A percentile compares a stretch with the other conserved stretches of the same genome.
Conservation (phyloP, 2,113 vertebrate species). For the Heterochromis multidens region DNA sequence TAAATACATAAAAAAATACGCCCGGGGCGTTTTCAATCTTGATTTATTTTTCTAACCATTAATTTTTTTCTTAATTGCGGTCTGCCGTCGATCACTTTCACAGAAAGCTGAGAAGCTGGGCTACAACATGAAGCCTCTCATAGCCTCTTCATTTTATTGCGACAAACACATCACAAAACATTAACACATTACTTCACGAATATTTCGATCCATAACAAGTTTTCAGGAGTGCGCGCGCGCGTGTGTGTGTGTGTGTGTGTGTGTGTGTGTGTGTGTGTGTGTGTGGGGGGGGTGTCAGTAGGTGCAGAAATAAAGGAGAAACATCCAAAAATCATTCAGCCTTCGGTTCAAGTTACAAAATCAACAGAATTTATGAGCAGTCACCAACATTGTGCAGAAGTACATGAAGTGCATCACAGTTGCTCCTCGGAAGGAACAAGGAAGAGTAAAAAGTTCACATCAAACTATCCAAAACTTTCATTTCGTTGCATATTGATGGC, state of each 20-base stretch:
- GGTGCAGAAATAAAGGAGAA: background rate
- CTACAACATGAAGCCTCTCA: slow-evolving; percentile 41
- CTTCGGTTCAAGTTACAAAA: slow-evolving; percentile 55
- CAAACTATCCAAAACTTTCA: slow-evolving; percentile 52
- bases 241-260: background rate
- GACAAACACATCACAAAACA: slow-evolving; percentile 69
- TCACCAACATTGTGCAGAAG: slow-evolving; percentile 61
- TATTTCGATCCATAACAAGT: slow-evolving; percentile 67
- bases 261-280: background rate
- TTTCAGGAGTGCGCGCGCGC: background rate
- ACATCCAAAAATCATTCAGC: slow-evolving; percentile 39
- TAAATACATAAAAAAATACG: background rate
- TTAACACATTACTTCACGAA: slow-evolving; percentile 67
- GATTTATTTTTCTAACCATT: slow-evolving; percentile 31
- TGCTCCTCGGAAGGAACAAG: slow-evolving; percentile 37
- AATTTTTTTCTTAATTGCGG: slow-evolving; percentile 2
- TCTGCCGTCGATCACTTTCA: slow-evolving; percentile 41
- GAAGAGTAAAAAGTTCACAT: slow-evolving; percentile 57
- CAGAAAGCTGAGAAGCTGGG: slow-evolving; percentile 48
- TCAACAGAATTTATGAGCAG: slow-evolving; percentile 53
- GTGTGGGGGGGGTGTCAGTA: background rate
- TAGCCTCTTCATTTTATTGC: slow-evolving; percentile 55
- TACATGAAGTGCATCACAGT: slow-evolving; percentile 59
- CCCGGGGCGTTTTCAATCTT: background rate
- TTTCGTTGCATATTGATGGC: slow-evolving; percentile 65